These are phyloP conservation scores for Danionella dracula DNA, from an alignment of 2,797 vertebrate genomes.

Conservation along the genomic window DNA sequence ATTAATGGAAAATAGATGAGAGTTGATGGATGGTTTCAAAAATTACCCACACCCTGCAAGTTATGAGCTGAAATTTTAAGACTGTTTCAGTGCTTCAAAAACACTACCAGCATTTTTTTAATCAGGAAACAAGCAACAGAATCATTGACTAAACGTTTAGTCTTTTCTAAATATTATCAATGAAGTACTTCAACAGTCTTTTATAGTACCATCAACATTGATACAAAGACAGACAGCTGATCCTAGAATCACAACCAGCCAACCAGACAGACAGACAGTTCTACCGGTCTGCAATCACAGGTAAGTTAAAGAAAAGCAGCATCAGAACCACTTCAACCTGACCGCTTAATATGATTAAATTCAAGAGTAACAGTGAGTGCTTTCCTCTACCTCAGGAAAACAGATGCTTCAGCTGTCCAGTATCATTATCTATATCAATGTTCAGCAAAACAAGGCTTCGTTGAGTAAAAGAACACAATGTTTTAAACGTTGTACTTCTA, in stretches of 20 bases:
- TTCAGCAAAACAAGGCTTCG: slow-evolving; percentile 19
- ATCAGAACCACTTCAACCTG: slow-evolving; percentile 3
- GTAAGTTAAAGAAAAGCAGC: slow-evolving; percentile 8
- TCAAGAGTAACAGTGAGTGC: slow-evolving; percentile 37
- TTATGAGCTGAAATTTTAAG: not conserved
- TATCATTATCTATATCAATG: slow-evolving; percentile 25
- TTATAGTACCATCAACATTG: no score
- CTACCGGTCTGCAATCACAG: not conserved
- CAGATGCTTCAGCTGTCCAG: slow-evolving; percentile 22
- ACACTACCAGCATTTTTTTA: no score
- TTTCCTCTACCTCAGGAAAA: slow-evolving; percentile 31
- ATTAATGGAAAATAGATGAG: no score
- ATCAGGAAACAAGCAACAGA: no score
- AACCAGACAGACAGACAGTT: not conserved
- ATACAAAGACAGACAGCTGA: not conserved
- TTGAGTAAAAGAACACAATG: no score
- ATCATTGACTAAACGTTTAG: no score
- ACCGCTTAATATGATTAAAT: slow-evolving; percentile 31
- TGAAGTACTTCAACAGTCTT: no score
- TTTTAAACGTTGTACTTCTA: no score
- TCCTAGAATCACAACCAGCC: slow-evolving; percentile 4
- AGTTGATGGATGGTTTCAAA: not conserved
- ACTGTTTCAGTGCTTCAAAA: not conserved
- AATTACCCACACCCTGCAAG: not conserved
- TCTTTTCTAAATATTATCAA: no score